Evolutionary conservation across 1,140 invertebrate genomes (phyloP).

Genomic region (Drosophila leontia): DNA sequence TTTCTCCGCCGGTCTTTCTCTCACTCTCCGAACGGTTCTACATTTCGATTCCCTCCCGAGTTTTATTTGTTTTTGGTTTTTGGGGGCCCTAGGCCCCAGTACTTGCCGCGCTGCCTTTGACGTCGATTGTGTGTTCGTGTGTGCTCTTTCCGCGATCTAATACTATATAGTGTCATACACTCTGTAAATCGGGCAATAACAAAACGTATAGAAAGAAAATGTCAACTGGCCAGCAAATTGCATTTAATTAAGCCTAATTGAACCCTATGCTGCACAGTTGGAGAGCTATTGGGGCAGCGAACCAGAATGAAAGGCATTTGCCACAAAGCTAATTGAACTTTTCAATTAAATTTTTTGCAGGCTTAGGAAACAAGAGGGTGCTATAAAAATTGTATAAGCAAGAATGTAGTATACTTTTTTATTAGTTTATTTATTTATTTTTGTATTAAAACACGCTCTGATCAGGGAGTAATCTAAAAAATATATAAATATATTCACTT

Average conservation of each 20-base stretch:
- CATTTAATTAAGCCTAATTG: constrained; percentile 78
- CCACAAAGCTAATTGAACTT: constrained; percentile 62
- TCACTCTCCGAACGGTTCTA: constrained; percentile 29
- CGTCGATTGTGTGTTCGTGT: constrained; percentile 66
- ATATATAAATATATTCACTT: not conserved
- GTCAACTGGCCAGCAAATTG: constrained; percentile 55
- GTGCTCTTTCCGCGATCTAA: constrained; percentile 29
- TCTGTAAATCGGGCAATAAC: constrained; percentile 21
- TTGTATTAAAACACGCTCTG: not conserved
- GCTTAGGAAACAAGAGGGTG: not conserved
- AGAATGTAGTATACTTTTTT: too few species aligned
- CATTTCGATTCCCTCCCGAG: constrained; percentile 19
- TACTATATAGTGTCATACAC: constrained; percentile 16
- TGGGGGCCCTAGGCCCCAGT: constrained; percentile 60
- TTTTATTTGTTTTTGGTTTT: constrained; percentile 44
- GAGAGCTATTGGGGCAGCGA: constrained; percentile 29
- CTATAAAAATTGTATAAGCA: not conserved
- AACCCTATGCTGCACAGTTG: constrained; percentile 62
- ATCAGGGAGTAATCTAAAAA: not conserved
- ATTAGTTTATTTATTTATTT: not conserved
- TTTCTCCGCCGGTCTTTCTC: constrained; percentile 15
- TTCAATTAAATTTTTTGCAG: constrained; percentile 54
- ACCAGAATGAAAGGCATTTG: constrained; percentile 28
- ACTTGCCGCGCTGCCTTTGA: constrained; percentile 53
- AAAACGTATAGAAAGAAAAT: constrained; percentile 7